Conservation (phyloP, 2,888 invertebrate species). For the Drosophila nr. perissopoda region DNA sequence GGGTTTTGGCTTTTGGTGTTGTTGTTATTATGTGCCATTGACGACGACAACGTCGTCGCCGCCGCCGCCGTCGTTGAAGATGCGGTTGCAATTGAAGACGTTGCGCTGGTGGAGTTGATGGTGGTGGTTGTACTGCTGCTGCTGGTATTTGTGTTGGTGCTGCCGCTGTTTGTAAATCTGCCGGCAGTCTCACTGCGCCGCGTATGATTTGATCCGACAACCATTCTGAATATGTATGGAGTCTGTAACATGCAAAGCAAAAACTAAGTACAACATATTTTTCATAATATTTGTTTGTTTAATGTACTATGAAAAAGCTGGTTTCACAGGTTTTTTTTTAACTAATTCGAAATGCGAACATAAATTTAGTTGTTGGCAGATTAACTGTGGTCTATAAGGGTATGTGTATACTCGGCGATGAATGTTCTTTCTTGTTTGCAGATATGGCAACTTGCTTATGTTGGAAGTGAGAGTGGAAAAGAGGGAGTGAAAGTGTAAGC, state of each 20-base stretch:
- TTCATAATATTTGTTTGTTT: not conserved
- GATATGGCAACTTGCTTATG: conserved; percentile 47
- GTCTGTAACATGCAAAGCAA: conserved; percentile 48
- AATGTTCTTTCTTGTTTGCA: not conserved
- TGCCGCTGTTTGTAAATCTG: conserved; percentile 73
- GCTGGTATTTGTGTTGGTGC: conserved; percentile 35
- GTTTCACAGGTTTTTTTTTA: not conserved
- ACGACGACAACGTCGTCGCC: conserved; percentile 55
- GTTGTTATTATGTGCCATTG: conserved; percentile 62
- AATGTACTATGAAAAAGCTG: not conserved
- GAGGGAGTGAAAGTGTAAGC: conserved; percentile 24
- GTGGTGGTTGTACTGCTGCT: conserved; percentile 53
- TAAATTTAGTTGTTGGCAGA: not conserved
- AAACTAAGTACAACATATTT: not conserved
- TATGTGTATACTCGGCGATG: not conserved
- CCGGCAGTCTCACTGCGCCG: conserved; percentile 84
- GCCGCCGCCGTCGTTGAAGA: conserved; percentile 61
- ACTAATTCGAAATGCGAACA: not conserved
- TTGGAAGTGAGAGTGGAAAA: conserved; percentile 33
- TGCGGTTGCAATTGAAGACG: conserved; percentile 69
- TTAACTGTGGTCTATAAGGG: not conserved
- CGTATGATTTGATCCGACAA: conserved; percentile 84
- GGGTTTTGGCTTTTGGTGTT: conserved; percentile 55
- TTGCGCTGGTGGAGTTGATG: conserved; percentile 69
- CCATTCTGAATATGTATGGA: conserved; percentile 80